Percentiles rank a stretch among this genome's conserved stretches.
Evolutionary conservation across 2,888 invertebrate genomes (phyloP).

Genomic region (Ormyrus labotus): DNA sequence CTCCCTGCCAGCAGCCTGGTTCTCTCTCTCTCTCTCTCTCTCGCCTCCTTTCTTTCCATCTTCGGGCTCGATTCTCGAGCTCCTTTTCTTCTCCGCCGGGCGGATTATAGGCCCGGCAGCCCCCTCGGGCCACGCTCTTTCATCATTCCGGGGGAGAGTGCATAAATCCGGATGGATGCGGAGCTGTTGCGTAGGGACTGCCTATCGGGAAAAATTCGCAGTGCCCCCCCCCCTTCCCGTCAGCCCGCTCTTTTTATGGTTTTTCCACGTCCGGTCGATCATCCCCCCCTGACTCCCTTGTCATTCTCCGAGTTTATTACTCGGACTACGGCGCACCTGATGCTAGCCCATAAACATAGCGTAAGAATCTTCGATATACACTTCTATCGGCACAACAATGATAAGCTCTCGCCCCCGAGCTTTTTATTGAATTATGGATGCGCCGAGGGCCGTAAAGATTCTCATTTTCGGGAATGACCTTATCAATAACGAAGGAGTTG

Average conservation of each 20-base stretch:
- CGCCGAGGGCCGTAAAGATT: too few relatives aligned
- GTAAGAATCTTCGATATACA: neutral
- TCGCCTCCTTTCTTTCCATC: conserved; percentile 27
- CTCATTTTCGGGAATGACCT: too few relatives aligned
- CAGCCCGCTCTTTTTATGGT: neutral
- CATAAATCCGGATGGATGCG: conserved; percentile 8
- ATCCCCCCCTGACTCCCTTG: conserved; percentile 7
- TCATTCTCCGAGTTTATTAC: conserved; percentile 16
- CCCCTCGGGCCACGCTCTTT: conserved; percentile 17
- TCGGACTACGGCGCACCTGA: conserved; percentile 20
- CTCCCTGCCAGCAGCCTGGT: too few relatives aligned
- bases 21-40: conserved; percentile 51
- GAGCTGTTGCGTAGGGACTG: neutral
- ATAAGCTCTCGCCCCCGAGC: neutral
- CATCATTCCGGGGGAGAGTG: conserved; percentile 1
- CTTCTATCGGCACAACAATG: neutral
- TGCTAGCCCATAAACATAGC: conserved; percentile 18
- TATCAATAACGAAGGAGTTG: neutral
- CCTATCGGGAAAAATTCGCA: conserved; percentile 28
- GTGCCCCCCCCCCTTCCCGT: neutral
- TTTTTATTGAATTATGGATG: neutral
- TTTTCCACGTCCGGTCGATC: conserved; percentile 2
- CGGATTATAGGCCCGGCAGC: conserved; percentile 12
- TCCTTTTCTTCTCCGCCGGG: conserved; percentile 18
- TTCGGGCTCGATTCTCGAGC: conserved; percentile 26